Percentiles rank a stretch among this genome's conserved stretches.
These are phyloP conservation scores for Grallaria varia DNA, from an alignment of 2,113 vertebrate genomes.

Conservation along the genomic window DNA sequence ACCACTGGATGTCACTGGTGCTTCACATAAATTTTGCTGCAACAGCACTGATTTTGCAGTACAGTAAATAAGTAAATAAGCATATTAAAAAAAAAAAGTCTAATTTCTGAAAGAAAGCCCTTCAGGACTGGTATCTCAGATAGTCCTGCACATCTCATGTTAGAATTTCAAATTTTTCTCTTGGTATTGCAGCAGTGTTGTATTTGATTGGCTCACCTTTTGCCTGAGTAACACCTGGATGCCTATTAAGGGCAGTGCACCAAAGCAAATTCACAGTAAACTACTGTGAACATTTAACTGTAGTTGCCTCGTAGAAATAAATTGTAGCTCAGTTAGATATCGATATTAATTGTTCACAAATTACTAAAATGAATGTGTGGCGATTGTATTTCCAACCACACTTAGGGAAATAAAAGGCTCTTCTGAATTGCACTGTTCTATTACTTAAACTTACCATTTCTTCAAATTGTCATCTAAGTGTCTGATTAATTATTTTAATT, in stretches of 20 bases:
- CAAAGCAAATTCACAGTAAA: slow-evolving; percentile 62
- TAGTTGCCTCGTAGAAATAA: slow-evolving; percentile 47
- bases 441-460: slow-evolving; percentile 39
- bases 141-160: slow-evolving; percentile 53
- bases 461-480: slow-evolving; percentile 20
- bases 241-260: slow-evolving; percentile 9
- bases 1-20: slow-evolving; percentile 2
- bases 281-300: slow-evolving; percentile 43
- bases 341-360: slow-evolving; percentile 16
- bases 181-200: slow-evolving; percentile 9
- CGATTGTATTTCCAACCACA: slow-evolving; percentile 32
- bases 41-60: slow-evolving; percentile 41
- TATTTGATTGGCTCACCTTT: background rate
- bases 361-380: slow-evolving; percentile 38
- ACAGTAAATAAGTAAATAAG: background rate
- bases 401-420: slow-evolving; percentile 43
- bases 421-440: slow-evolving; percentile 70
- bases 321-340: slow-evolving; percentile 17
- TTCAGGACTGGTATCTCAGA: slow-evolving; percentile 54
- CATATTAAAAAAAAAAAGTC: slow-evolving; percentile 37
- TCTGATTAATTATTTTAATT: slow-evolving; percentile 25
- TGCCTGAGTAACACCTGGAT: background rate
- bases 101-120: slow-evolving; percentile 71
- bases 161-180: slow-evolving; percentile 16
- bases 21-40: slow-evolving; percentile 40